Base-by-base conservation (phyloP, 2,797 vertebrate species). In the Cygnus olor region DNA sequence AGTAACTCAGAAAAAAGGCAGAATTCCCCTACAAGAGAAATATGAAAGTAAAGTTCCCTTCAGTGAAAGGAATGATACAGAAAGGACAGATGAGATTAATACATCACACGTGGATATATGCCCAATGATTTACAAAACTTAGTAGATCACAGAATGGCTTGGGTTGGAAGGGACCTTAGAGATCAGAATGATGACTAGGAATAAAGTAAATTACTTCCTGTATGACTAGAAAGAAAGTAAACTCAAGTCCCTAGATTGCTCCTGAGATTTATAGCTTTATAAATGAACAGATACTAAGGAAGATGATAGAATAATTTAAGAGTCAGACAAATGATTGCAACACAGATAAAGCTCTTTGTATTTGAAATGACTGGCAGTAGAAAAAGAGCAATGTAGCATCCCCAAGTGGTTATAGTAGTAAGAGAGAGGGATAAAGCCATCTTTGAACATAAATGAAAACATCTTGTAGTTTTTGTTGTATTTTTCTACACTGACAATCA, bases 211-310 rank as follows among this genome's bases (percentile, higher is more conserved):
- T 53, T 27, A 45, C 49, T 78, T 40, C 36, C 14, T 1, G 93
- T 88, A 42, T 10, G 44, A 77, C 34, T 79, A 93, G 76, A 77
- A 93, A 95, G 66, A 96, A 84, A 90, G 58, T 24, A 81, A 90
- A 85, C 64, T 91, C 73, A 88, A 91, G 54, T 84, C 47, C 65
- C 78, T 85, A 40, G 7, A 53, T 47, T 63, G 71, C 42, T 95
- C 90, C 42, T 87, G 70, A 91, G 79, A 89, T 69, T 64, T 88
- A 89, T 3, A 93, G 72, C 34, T 93, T 96, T 78, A 14, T 28
- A 79, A 73, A n/a, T 63, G 53, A 89, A 76, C 64, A 92, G 85
- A 89, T 3, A 90, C 40, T 38, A 89, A 79, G 80, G 87, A 80
- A 90, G 84, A 13, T 30, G 73, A 81, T 1, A 91, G 20, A 24